Base-by-base conservation (phyloP, 2,113 vertebrate species). In the Pao palembangensis region DNA sequence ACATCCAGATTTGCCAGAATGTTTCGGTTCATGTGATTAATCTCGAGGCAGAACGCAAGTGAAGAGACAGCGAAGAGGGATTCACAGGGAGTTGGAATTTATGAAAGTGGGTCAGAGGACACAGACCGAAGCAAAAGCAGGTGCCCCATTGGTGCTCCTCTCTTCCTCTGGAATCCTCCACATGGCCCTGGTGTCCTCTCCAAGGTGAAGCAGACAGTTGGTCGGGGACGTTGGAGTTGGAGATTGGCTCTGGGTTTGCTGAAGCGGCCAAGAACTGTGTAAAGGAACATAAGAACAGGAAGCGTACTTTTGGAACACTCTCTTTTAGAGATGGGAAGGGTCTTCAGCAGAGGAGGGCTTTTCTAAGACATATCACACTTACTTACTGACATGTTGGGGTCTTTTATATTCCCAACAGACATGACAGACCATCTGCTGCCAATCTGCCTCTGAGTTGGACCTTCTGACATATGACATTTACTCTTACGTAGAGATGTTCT, bases 21-120 rank as follows among this genome's bases (percentile, higher is more conserved):
- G 87, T 85, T 70, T 66, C 62, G 76, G 67, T 81, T 79, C 68
- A 85, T 73, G 79, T 85, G 84, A 92, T 92, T 86, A 88, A 92
- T 91, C 90, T 91, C 89, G 79, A 79, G 61, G 52, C 21, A 67
- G 62, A 69, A 79, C 69, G 73, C 48, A 47, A 55, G 65, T 76
- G 71, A 76, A 67, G 55, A 71, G 75, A 59, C 76, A 65, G 78
- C 21, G 28, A 59, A 43, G 55, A 67, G 75, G 82, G 70, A 77
- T 79, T 58, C 51, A 59, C 46, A 34, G 53, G 47, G 78, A 72
- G 82, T 78, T 74, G 64, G 73, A 67, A 72, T 84, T 83, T 84
- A 79, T 59, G 67, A 80, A 91, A 91, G 72, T 90, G 82, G 88
- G 90, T 90, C 90, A 90, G 84, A 81, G 85, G 87, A 84, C 83